phyloP scores from a whole-genome alignment of 2,797 vertebrate genomes.

The Typhlichthys subterraneus region DNA sequence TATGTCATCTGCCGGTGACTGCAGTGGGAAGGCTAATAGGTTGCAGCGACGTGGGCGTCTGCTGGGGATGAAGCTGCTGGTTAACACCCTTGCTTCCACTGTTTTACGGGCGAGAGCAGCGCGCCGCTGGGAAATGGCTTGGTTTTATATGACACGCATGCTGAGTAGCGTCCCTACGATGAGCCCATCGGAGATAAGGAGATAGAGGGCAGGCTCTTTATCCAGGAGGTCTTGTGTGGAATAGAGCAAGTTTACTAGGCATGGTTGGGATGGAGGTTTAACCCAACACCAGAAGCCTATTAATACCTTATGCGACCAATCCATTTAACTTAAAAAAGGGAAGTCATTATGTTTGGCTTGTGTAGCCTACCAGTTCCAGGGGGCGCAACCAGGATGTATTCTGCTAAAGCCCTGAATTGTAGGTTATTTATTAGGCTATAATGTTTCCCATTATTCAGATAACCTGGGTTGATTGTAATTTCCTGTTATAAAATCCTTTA shows the following conservation, averaged over 20 bases:
- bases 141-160: constrained; percentile 23
- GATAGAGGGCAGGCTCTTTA: constrained; percentile 2
- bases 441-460: no score
- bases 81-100: constrained; percentile 47
- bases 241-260: background rate
- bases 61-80: constrained; percentile 16
- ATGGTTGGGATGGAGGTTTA: background rate
- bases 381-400: no score
- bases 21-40: constrained; percentile 71
- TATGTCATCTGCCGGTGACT: constrained; percentile 72
- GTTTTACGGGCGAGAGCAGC: constrained; percentile 13
- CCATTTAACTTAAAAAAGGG: no score
- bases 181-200: constrained; percentile 15
- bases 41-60: constrained; percentile 49
- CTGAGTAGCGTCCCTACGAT: constrained; percentile 12
- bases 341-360: no score
- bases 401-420: no score
- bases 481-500: no score
- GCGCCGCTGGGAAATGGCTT: constrained; percentile 28
- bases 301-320: no score
- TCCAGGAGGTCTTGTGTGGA: constrained; percentile 6
- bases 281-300: no score
- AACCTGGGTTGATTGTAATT: no score
- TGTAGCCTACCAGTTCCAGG: no score
- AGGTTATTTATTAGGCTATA: no score